Evolutionary conservation across 2,888 invertebrate species (phyloP), one percentile per base, ranked within the genome.

Genomic region (Netelia virgata): DNA sequence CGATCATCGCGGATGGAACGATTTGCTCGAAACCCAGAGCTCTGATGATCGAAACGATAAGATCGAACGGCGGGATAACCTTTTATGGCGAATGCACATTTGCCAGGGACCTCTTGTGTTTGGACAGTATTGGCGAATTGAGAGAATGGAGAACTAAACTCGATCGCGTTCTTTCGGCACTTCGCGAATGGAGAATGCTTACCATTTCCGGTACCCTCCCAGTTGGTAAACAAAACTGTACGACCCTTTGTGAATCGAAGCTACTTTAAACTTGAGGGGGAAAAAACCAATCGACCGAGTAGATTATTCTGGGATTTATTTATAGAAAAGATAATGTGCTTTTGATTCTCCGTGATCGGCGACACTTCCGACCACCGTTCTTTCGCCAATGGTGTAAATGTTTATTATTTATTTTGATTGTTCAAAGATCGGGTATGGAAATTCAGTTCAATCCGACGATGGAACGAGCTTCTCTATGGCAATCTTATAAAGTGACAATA

Each of bases 11-110:
- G 0, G 92, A 94, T 9, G 90, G 94, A n/a, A 92, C 94, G 61
- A 72, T 94, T 1, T 95, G 95, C 83, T 94, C 95, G 0, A 94
- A 94, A 61, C 94, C 94, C 1, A 93, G 94, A 68, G 94, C 94
- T 1, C 93, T 95, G 83, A 87, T 92, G 20, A 84, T 95, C 18
- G 92, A 93, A 69, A 92, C 91, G 57, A 88, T 36, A 47, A 86
- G 87, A 14, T 64, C 72, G 61, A 89, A 82, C 86, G 88, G 43
- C 61, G 59, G 14, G 8, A 66, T 23, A 23, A 18, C 50, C 6
- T 74, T 9, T 64, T 23, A 53, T n/a, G 14, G 2, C 18, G 57
- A 41, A 59, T 18, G 20, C 47, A 63, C 18, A 75, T 47, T 57
- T 14, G 16, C 77, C 82, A 93, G 92, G 61, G 91, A 91, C 86